Evolutionary conservation across 1,140 invertebrate genomes (phyloP).

Genomic region (Hycleus phaleratus): DNA sequence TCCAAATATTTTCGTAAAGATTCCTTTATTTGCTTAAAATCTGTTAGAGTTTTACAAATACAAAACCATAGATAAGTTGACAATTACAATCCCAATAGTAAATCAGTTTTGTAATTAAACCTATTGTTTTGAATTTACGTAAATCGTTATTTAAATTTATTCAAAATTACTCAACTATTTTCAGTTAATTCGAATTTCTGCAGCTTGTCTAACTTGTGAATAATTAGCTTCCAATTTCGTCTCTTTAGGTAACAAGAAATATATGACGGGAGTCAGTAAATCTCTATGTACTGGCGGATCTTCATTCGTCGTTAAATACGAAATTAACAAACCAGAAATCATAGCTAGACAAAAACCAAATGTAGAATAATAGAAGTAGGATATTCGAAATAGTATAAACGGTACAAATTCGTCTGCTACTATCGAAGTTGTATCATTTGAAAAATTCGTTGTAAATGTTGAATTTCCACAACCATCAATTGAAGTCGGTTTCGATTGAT

Average conservation of each 20-base stretch:
- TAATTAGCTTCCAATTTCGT: slow-evolving; percentile 4
- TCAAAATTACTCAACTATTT: too few species aligned
- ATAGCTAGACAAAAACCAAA: slow-evolving; percentile 26
- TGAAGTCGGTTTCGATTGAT: slow-evolving; percentile 21
- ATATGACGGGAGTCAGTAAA: too few species aligned
- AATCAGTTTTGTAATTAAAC: too few species aligned
- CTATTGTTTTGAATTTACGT: too few species aligned
- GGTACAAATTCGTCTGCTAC: slow-evolving; percentile 1
- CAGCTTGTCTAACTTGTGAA: slow-evolving; percentile 1
- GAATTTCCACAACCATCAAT: slow-evolving; percentile 16
- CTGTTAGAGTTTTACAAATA: too few species aligned
- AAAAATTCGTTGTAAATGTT: background rate
- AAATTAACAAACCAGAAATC: slow-evolving; percentile 31
- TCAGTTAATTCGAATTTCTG: background rate
- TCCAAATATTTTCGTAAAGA: too few species aligned
- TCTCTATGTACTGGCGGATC: too few species aligned
- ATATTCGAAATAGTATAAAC: slow-evolving; percentile 26
- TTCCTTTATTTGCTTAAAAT: too few species aligned
- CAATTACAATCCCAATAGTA: too few species aligned
- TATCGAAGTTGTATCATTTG: background rate
- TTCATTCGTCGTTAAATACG: slow-evolving; percentile 23
- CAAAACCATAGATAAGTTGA: too few species aligned
- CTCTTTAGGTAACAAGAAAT: too few species aligned
- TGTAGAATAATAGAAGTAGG: slow-evolving; percentile 35
- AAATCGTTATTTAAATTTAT: too few species aligned